Percentiles rank a stretch among this genome's conserved stretches.
phyloP scores from a whole-genome alignment of 2,113 vertebrate genomes.

The Nymphicus hollandicus region DNA sequence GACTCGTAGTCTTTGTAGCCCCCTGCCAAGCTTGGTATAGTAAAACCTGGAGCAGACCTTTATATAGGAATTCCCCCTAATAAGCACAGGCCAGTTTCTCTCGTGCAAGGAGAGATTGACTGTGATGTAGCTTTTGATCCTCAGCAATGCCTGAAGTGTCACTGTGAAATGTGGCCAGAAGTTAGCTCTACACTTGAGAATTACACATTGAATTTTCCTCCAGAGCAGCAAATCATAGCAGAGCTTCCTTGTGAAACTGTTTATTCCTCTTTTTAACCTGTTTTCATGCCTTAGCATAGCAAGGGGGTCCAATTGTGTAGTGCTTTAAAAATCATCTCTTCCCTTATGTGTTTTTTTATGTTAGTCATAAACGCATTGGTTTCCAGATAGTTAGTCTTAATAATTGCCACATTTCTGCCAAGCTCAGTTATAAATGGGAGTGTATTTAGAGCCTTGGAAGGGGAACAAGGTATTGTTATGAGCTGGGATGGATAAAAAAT shows the following conservation, averaged over 20 bases:
- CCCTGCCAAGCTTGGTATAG: neutral
- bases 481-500: neutral
- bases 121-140: neutral
- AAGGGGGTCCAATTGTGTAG: accelerated
- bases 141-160: neutral
- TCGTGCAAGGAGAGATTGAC: neutral
- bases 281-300: neutral
- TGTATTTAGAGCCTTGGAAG: neutral
- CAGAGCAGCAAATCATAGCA: neutral
- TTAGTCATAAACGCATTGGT: neutral
- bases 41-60: neutral
- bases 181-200: neutral
- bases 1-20: neutral
- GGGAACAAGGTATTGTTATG: neutral
- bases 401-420: neutral
- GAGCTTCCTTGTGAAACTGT: neutral
- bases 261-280: neutral
- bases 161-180: neutral
- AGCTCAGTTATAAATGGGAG: neutral
- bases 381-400: neutral
- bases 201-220: neutral
- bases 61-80: neutral
- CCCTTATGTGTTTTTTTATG: neutral
- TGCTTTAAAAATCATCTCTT: neutral
- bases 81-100: neutral